These are phyloP conservation scores for Coluber constrictor DNA, from an alignment of 2,797 vertebrate genomes.

Conservation along the genomic window DNA sequence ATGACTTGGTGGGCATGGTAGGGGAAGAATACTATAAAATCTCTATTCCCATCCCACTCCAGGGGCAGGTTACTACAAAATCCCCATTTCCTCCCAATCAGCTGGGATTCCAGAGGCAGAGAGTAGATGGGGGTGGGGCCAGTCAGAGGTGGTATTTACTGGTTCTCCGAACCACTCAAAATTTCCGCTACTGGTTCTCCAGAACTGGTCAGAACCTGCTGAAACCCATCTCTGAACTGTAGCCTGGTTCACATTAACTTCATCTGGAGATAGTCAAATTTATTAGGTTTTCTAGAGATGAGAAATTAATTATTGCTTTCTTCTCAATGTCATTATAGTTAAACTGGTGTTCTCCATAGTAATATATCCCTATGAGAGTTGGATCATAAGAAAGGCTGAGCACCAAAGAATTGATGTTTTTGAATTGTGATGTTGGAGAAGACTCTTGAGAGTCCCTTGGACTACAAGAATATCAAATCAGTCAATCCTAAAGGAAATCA, in stretches of 20 bases:
- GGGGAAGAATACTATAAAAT: no score
- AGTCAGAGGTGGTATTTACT: no score
- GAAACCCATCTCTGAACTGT: no score
- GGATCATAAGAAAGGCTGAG: neutral
- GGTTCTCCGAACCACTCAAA: no score
- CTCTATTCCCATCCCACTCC: no score
- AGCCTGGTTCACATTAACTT: neutral
- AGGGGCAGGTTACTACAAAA: no score
- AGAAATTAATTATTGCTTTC: neutral
- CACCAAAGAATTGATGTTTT: neutral
- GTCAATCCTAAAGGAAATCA: neutral
- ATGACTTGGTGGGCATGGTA: no score
- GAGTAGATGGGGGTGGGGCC: no score
- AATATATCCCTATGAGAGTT: neutral
- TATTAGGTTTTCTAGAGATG: neutral
- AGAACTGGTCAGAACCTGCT: no score
- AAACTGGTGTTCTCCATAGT: neutral
- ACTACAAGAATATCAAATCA: neutral
- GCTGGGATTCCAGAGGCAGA: no score
- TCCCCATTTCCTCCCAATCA: no score
- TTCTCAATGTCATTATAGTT: neutral
- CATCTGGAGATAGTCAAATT: conserved; percentile 10
- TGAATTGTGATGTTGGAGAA: neutral
- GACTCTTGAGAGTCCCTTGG: neutral
- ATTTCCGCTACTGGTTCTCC: no score